Evolutionary conservation across 2,113 vertebrate species (phyloP).

Genomic region (Baryphthengus martii): DNA sequence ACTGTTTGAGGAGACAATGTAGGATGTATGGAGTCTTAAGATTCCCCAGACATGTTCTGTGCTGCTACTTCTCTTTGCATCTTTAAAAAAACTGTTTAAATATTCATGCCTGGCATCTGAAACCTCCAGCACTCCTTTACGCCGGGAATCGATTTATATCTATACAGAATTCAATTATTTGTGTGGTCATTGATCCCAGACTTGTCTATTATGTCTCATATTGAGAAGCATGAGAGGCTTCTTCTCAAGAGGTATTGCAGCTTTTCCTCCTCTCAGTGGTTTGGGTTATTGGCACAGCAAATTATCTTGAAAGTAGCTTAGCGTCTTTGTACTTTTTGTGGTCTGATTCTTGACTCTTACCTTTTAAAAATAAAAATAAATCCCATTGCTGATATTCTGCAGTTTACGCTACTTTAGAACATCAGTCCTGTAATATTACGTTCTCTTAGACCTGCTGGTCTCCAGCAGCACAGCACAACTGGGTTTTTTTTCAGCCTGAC

Average conservation of each 20-base stretch:
- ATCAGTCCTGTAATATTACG: not conserved
- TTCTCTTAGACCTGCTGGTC: not conserved
- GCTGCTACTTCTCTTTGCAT: not conserved
- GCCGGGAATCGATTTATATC: constrained; percentile 12
- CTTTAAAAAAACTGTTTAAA: constrained; percentile 32
- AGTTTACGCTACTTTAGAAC: not conserved
- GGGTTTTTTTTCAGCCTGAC: not conserved
- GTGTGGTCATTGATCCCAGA: not conserved
- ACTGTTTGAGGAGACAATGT: not conserved
- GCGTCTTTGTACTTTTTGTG: not conserved
- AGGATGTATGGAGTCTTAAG: not conserved
- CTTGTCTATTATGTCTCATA: not conserved
- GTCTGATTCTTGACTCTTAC: not conserved
- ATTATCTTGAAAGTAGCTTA: not conserved
- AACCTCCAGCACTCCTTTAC: not conserved
- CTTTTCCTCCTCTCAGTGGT: not conserved
- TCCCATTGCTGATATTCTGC: not conserved
- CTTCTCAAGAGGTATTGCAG: not conserved
- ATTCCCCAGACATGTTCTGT: not conserved
- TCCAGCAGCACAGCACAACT: not conserved
- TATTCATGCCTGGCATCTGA: constrained; percentile 34
- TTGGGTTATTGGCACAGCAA: not conserved
- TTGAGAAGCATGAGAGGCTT: not conserved
- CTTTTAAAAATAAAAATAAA: not conserved
- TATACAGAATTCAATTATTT: constrained; percentile 18